Percentiles rank a stretch among this genome's conserved stretches.
Evolutionary conservation across 2,888 invertebrate species (phyloP).

Genomic region (Lasioglossum zephyrum): DNA sequence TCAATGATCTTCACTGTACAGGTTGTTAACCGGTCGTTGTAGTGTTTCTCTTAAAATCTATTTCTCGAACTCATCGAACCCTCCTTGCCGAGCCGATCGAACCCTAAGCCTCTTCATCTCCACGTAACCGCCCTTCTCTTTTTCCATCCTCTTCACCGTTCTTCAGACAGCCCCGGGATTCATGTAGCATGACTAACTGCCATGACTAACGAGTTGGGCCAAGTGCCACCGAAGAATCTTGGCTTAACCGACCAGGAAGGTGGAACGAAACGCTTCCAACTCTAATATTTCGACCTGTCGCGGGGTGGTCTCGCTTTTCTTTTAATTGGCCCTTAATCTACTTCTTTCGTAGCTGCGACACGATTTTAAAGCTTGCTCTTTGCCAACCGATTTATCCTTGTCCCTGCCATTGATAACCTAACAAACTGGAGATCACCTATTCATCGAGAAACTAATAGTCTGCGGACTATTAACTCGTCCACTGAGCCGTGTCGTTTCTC

Average conservation of each 20-base stretch:
- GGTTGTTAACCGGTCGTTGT: not conserved
- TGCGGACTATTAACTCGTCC: not conserved
- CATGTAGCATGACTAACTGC: slow-evolving; percentile 80
- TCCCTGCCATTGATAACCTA: not conserved
- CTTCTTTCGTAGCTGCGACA: not conserved
- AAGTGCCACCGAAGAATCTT: slow-evolving; percentile 79
- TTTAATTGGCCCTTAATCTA: slow-evolving; percentile 26
- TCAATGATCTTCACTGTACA: not conserved
- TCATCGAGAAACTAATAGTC: slow-evolving; percentile 1
- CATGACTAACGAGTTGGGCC: slow-evolving; percentile 81
- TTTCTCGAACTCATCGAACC: slow-evolving; percentile 16
- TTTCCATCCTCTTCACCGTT: slow-evolving; percentile 58
- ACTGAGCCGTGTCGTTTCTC: not conserved
- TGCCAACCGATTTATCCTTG: not conserved
- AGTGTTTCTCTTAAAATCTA: not conserved
- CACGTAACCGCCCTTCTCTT: slow-evolving; percentile 32
- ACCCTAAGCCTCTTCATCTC: slow-evolving; percentile 15
- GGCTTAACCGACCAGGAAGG: slow-evolving; percentile 70
- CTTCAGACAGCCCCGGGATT: slow-evolving; percentile 62
- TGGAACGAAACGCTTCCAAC: slow-evolving; percentile 59
- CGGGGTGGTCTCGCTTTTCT: slow-evolving; percentile 34
- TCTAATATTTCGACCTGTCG: slow-evolving; percentile 58
- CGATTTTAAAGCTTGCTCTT: not conserved
- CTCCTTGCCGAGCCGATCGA: slow-evolving; percentile 32
- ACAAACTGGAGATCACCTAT: not conserved